Percentiles rank a stretch among this genome's conserved stretches.
Conservation (phyloP, 64 coral and sea anemone genomes). For the Orbicella faveolata region DNA sequence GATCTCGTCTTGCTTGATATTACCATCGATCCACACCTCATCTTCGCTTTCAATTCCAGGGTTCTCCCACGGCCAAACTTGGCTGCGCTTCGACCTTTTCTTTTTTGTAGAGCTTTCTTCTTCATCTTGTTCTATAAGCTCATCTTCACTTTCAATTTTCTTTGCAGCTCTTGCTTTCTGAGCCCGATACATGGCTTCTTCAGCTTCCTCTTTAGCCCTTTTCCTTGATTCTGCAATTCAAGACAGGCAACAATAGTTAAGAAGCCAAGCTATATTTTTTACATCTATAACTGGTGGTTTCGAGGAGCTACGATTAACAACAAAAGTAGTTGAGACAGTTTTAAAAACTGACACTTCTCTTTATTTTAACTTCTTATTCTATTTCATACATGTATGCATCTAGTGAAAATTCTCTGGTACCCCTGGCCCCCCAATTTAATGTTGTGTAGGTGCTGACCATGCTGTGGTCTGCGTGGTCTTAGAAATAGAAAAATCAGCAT, state of each 20-base stretch:
- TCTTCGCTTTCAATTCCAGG: conserved; percentile 71
- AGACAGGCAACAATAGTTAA: neutral
- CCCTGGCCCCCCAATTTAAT: no score
- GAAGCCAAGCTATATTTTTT: neutral
- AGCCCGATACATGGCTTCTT: neutral
- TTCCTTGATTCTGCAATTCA: conserved; percentile 61
- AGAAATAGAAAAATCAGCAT: no score
- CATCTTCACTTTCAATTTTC: conserved; percentile 6
- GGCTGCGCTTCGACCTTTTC: conserved; percentile 46
- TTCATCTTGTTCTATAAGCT: conserved; percentile 1
- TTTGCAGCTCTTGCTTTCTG: conserved; percentile 21
- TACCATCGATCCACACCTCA: conserved; percentile 47
- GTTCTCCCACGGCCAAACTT: conserved; percentile 84
- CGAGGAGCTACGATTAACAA: no score
- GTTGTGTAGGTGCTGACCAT: no score
- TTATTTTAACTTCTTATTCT: no score
- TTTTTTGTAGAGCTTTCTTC: conserved; percentile 30
- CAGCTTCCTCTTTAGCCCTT: conserved; percentile 42
- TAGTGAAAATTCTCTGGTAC: neutral
- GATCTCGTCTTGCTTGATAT: conserved; percentile 15
- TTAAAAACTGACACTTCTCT: no score
- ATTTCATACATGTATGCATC: no score
- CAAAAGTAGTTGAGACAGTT: no score
- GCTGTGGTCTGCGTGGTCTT: no score
- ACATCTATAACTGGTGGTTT: no score